Evolutionary conservation across 1,140 invertebrate species (phyloP).

Genomic region (Sycobia sp.): DNA sequence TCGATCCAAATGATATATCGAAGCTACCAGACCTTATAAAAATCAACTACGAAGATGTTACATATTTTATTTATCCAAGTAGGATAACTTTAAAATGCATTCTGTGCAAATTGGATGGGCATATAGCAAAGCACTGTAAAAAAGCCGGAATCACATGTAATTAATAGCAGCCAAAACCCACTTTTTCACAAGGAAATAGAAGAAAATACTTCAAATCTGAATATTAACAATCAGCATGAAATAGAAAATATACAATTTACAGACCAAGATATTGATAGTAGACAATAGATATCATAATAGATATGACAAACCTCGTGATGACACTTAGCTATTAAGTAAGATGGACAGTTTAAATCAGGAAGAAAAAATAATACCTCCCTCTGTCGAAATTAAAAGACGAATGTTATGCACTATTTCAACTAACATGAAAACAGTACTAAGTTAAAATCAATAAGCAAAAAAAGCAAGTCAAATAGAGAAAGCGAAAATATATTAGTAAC

Average conservation of each 20-base stretch:
- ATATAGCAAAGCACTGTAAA: slow-evolving; percentile 1
- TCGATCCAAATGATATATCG: not conserved
- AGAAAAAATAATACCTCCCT: not conserved
- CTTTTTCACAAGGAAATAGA: not conserved
- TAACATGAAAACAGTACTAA: not conserved
- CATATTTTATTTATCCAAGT: slow-evolving; percentile 1
- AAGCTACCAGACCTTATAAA: not conserved
- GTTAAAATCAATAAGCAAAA: not conserved
- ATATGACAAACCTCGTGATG: not conserved
- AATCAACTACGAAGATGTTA: slow-evolving; percentile 3
- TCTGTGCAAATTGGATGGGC: not conserved
- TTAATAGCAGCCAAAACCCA: not conserved
- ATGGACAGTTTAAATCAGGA: not conserved
- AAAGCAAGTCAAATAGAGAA: not conserved
- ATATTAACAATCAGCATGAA: not conserved
- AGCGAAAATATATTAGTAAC: not conserved
- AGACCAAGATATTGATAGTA: too few relatives aligned
- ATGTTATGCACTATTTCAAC: not conserved
- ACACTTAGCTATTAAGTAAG: not conserved
- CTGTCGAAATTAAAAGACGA: not conserved
- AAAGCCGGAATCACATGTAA: not conserved
- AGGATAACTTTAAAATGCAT: not conserved
- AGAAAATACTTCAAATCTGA: not conserved
- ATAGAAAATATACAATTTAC: not conserved
- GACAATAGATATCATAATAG: not conserved